These are phyloP conservation scores for Pipa parva DNA, from an alignment of 2,113 vertebrate species.

Conservation along the genomic window DNA sequence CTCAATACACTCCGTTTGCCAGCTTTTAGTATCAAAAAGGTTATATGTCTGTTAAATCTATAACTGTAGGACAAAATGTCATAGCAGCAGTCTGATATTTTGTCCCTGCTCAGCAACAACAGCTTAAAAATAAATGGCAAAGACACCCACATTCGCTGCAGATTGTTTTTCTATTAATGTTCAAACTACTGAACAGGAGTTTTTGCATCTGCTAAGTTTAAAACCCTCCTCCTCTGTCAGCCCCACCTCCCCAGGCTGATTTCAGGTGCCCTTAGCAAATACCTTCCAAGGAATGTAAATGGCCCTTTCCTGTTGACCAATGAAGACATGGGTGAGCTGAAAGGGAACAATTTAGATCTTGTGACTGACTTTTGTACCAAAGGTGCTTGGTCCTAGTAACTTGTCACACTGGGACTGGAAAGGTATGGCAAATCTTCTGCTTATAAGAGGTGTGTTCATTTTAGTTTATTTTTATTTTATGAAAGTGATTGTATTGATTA, in stretches of 20 bases:
- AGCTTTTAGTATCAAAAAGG: not conserved
- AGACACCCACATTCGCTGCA: slow-evolving; percentile 29
- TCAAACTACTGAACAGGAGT: slow-evolving; percentile 45
- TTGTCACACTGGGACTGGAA: slow-evolving; percentile 48
- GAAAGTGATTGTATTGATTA: slow-evolving; percentile 15
- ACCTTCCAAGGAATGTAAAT: slow-evolving; percentile 68
- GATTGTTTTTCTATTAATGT: slow-evolving; percentile 51
- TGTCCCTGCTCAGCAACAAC: slow-evolving; percentile 28
- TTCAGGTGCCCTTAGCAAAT: slow-evolving; percentile 68
- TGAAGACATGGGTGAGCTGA: slow-evolving; percentile 54
- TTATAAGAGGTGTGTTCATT: slow-evolving; percentile 33
- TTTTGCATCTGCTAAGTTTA: slow-evolving; percentile 46
- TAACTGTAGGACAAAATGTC: slow-evolving; percentile 37
- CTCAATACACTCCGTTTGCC: slow-evolving; percentile 49
- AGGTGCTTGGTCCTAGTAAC: slow-evolving; percentile 49
- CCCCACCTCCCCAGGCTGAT: slow-evolving; percentile 57
- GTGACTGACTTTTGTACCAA: slow-evolving; percentile 53
- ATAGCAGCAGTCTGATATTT: not conserved
- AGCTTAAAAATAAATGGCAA: not conserved
- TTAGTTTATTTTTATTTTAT: slow-evolving; percentile 47
- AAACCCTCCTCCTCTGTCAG: slow-evolving; percentile 49
- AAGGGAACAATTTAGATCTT: slow-evolving; percentile 48
- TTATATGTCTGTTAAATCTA: not conserved
- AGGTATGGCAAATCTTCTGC: slow-evolving; percentile 65
- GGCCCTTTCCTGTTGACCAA: slow-evolving; percentile 61